Percentiles rank a stretch among this genome's conserved stretches.
Conservation (phyloP, 1,140 invertebrate species). For the Megathymus violae region DNA sequence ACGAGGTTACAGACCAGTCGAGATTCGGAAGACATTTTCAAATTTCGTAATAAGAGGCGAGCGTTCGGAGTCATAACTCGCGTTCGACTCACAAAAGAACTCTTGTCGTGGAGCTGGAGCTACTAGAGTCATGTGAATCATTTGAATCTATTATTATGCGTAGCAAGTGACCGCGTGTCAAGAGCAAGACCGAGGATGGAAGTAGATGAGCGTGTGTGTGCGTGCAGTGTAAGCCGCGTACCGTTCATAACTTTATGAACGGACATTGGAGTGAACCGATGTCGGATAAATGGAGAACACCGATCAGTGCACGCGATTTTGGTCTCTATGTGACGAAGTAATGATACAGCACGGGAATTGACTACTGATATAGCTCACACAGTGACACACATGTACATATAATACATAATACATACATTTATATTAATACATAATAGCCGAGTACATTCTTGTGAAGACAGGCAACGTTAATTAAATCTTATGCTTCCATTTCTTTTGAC, state of each 20-base stretch:
- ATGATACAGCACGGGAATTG: constrained; percentile 3
- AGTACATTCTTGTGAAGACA: background rate
- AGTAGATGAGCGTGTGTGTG: constrained; percentile 51
- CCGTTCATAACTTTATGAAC: constrained; percentile 36
- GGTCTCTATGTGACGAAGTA: constrained; percentile 3
- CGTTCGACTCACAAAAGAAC: constrained; percentile 64
- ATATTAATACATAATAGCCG: no score
- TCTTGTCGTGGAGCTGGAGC: constrained; percentile 53
- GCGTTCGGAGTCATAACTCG: constrained; percentile 66
- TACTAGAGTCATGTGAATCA: constrained; percentile 63
- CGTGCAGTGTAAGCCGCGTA: constrained; percentile 40
- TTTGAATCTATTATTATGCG: constrained; percentile 80
- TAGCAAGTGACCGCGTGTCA: constrained; percentile 79
- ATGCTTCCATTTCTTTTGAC: background rate
- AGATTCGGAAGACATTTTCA: constrained; percentile 47
- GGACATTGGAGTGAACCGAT: constrained; percentile 12
- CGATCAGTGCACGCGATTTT: constrained; percentile 22
- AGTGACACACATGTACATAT: no score
- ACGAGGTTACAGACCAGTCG: constrained; percentile 39
- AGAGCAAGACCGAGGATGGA: constrained; percentile 69
- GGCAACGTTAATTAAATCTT: background rate
- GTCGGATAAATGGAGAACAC: constrained; percentile 38
- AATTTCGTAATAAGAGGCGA: constrained; percentile 56
- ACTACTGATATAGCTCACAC: constrained; percentile 1
- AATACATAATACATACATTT: no score